These are phyloP conservation scores for Drosophila subquinaria DNA, from an alignment of 2,888 invertebrate genomes.

Conservation along the genomic window DNA sequence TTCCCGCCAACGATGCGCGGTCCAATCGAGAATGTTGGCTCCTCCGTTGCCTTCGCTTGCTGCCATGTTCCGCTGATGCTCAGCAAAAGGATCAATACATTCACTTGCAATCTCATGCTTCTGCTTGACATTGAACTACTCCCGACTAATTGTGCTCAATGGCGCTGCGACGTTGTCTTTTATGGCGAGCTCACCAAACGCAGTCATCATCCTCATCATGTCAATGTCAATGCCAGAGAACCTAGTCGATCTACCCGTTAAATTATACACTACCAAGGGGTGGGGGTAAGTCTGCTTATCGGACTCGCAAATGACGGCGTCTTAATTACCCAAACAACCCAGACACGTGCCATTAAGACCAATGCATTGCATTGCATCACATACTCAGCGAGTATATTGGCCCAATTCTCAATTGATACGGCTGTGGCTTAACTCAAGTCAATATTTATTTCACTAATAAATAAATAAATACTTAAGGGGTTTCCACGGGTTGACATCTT, in stretches of 20 bases:
- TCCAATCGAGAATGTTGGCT: neutral
- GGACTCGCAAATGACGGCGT: constrained; percentile 33
- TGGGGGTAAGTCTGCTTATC: constrained; percentile 33
- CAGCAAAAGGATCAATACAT: constrained; percentile 34
- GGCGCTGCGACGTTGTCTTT: constrained; percentile 29
- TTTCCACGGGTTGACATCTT: neutral
- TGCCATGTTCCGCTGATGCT: constrained; percentile 2
- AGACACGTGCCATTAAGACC: constrained; percentile 30
- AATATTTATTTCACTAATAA: neutral
- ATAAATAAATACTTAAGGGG: no score
- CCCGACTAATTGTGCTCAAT: constrained; percentile 4
- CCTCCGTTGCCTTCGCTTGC: neutral
- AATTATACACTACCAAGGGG: neutral
- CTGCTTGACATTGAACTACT: constrained; percentile 1
- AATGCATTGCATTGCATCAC: constrained; percentile 9
- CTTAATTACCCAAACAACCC: constrained; percentile 44
- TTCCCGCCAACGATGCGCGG: constrained; percentile 82
- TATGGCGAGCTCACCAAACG: constrained; percentile 19
- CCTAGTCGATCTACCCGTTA: neutral
- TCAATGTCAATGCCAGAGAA: constrained; percentile 31
- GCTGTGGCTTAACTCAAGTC: neutral
- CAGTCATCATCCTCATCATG: constrained; percentile 31
- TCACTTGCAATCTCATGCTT: constrained; percentile 30
- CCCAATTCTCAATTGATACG: neutral
- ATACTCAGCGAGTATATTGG: neutral